A percentile compares a stretch with the other conserved stretches of the same genome.
Evolutionary conservation across 2,797 vertebrate species (phyloP).

Genomic region (Eutrigla gurnardus): DNA sequence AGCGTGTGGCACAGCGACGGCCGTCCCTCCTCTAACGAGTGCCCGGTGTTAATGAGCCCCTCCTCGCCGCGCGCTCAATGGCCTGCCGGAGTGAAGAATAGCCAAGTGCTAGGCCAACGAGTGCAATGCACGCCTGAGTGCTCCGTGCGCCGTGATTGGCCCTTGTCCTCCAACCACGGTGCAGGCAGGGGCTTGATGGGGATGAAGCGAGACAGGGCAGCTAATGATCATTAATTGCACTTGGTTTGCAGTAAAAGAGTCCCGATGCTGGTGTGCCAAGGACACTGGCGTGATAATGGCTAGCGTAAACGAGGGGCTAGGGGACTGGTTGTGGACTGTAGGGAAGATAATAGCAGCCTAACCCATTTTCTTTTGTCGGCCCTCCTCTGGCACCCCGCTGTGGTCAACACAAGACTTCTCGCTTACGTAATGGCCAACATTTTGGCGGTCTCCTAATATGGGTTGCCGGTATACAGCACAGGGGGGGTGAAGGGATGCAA

Average conservation of each 20-base stretch:
- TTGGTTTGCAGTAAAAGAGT: constrained; percentile 89
- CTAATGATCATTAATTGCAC: constrained; percentile 99
- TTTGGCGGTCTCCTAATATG: constrained; percentile 72
- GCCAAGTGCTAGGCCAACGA: constrained; percentile 85
- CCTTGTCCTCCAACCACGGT: constrained; percentile 48
- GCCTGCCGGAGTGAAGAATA: constrained; percentile 92
- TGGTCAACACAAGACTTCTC: constrained; percentile 65
- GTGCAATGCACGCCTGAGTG: constrained; percentile 87
- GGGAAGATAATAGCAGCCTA: constrained; percentile 81
- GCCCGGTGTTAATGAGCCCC: constrained; percentile 79
- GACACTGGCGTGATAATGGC: constrained; percentile 82
- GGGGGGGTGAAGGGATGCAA: constrained; percentile 45
- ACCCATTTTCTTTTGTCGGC: constrained; percentile 82
- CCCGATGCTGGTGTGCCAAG: constrained; percentile 86
- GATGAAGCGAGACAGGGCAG: constrained; percentile 90
- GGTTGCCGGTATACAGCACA: constrained; percentile 30
- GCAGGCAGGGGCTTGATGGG: constrained; percentile 88
- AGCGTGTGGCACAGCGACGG: constrained; percentile 93
- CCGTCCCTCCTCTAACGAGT: constrained; percentile 79
- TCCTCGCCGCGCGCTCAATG: constrained; percentile 87
- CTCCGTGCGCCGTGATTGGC: constrained; percentile 84
- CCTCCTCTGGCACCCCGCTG: constrained; percentile 67
- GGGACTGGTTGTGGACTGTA: constrained; percentile 56
- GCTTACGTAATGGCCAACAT: constrained; percentile 78
- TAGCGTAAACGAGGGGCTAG: constrained; percentile 54